Percentiles rank a stretch among this genome's conserved stretches.
phyloP scores from a whole-genome alignment of 2,797 vertebrate species.

The Silurus lanzhouensis region DNA sequence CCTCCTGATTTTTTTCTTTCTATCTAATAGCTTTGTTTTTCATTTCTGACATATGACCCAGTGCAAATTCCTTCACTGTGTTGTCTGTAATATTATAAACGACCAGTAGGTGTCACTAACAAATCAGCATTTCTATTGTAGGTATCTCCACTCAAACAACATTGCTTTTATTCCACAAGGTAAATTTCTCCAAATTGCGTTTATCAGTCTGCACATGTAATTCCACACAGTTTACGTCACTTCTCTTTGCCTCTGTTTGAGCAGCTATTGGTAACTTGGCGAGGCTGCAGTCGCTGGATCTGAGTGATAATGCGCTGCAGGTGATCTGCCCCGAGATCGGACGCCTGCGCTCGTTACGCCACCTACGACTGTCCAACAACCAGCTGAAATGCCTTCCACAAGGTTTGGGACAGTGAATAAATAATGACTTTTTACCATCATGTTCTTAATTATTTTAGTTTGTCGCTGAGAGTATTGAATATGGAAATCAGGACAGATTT shows the following conservation, averaged over 20 bases:
- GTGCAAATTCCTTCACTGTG: background rate
- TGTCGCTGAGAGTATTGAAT: background rate
- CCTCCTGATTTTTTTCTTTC: background rate
- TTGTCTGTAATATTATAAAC: slow-evolving; percentile 25
- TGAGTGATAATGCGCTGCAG: slow-evolving; percentile 94
- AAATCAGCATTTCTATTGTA: slow-evolving; percentile 60
- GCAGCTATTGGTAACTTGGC: slow-evolving; percentile 90
- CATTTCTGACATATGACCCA: background rate
- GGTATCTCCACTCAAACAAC: slow-evolving; percentile 97
- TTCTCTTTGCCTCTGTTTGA: background rate
- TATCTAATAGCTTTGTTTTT: background rate
- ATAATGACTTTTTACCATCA: background rate
- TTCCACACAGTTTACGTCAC: background rate
- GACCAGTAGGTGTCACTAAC: slow-evolving; percentile 59
- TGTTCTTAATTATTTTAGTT: background rate
- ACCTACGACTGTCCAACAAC: slow-evolving; percentile 92
- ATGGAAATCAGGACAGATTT: background rate
- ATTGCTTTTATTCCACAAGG: slow-evolving; percentile 95
- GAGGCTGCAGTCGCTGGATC: slow-evolving; percentile 91
- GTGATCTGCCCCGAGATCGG: slow-evolving; percentile 94
- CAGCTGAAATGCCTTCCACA: slow-evolving; percentile 88
- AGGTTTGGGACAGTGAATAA: slow-evolving; percentile 70
- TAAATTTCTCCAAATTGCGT: slow-evolving; percentile 61
- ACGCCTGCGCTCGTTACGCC: slow-evolving; percentile 87
- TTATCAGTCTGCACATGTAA: background rate